Base-by-base conservation (phyloP, 2,888 invertebrate species). In the Eugnorisma glareosa region DNA sequence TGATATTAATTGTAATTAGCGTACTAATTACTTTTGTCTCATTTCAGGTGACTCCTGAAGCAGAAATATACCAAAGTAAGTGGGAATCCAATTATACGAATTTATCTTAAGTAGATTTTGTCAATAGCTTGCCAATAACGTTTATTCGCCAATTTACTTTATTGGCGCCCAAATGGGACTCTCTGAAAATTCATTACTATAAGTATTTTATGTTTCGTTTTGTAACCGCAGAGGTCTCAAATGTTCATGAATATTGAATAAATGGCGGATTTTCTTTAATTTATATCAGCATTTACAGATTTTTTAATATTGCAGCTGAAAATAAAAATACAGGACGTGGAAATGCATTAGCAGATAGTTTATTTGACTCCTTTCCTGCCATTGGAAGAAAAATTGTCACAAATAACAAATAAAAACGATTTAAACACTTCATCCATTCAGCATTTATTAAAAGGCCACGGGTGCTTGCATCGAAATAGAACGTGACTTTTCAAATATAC, bases 31-130 rank as follows among this genome's bases (percentile, higher is more conserved):
- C 24, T 61, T 81, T 81, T 81, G 15, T 75, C 37, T 85, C 75
- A 54, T 88, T 86, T 51, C 86, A 86, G 86, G 64, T 75, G 35
- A 43, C 40, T 64, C 54, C 64, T 74, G 64, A 77, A n/a, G 48
- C 75, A 67, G 73, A 73, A 72, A 78, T 72, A 75, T 51, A 75
- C 11, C 64, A 28, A 79, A 79, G 86, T 88, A 88, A 88, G 88
- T 86, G 28, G 59, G 45, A 71, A 79, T 79, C 31, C 70, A 88
- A 75, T 86, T 79, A 78, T 71, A 45, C 18, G 37, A 59, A 76
- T 77, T 63, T 67, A 79, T 76, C 75, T 59, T 75, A 81, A 84
- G 77, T 72, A 68, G 71, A 81, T 77, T 77, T 74, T 75, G 68
- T 73, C 28, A 77, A 63, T 68, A 85, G 63, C 67, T 66, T 51